Evolutionary conservation across 2,797 vertebrate genomes (phyloP), one percentile per base, ranked within the genome.

Genomic region (Naso thynnoides): DNA sequence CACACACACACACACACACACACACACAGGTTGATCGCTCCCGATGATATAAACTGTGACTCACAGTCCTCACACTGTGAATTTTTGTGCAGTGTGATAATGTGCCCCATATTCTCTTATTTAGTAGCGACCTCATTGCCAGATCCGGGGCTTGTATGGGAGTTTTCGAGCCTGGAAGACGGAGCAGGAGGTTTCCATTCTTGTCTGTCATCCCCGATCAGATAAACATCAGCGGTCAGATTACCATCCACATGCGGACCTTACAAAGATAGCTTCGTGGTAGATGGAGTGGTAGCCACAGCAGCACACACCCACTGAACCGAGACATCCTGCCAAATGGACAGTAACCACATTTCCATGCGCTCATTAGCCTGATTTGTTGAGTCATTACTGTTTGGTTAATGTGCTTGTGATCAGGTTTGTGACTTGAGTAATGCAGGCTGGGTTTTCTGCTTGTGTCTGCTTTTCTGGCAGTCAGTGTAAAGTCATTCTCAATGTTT

Each of bases 1-100:
- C n/a, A n/a, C n/a, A n/a, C n/a, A n/a, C n/a, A n/a, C n/a, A n/a
- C n/a, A 57, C 47, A 38, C 9, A 24, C 21, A 29, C 47, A 8
- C 29, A 36, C 64, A 44, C 68, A 52, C 78, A 79, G 33, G 56
- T 72, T 76, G 62, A 64, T 58, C 21, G 0, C 8, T 1, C 50
- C 38, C 49, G 19, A 52, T 55, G 39, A 53, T 48, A 53, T 36
- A 74, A 68, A 62, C 57, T 45, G 38, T 89, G 83, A 89, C 81
- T 87, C 83, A 78, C 1, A 3, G 64, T 49, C 26, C 54, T 41
- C 39, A 57, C 67, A 41, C 56, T 38, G 47, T 38, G 52, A 36
- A 74, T 82, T 27, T 75, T 76, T 81, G 19, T 82, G 39, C 23
- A 16, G 73, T 85, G 83, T 61, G 78, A 84, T 83, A 63, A 79